Percentiles rank a stretch among this genome's conserved stretches.
Conservation (phyloP, 2,113 vertebrate genomes). For the Strix aluco region DNA sequence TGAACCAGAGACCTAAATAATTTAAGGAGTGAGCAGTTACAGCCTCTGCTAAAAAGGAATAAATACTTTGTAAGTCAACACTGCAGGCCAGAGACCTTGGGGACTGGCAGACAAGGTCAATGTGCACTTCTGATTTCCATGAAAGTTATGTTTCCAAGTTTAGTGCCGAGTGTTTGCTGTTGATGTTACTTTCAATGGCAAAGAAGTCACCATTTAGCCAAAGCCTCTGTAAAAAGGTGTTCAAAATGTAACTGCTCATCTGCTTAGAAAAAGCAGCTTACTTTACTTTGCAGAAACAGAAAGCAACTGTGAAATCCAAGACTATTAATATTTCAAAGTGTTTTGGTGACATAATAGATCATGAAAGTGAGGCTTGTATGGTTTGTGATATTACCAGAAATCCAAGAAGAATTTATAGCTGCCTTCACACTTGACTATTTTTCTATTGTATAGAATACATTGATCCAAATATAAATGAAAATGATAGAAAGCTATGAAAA, state of each 20-base stretch:
- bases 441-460: background rate
- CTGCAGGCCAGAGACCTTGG: background rate
- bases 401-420: conserved; percentile 30
- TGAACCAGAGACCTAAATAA: background rate
- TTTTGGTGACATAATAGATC: conserved; percentile 47
- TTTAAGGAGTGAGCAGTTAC: background rate
- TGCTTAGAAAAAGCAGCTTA: background rate
- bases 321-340: conserved; percentile 56
- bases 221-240: conserved; percentile 9
- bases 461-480: conserved; percentile 42
- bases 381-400: conserved; percentile 30
- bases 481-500: background rate
- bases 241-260: background rate
- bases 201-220: background rate
- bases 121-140: background rate
- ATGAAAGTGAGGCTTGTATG: background rate
- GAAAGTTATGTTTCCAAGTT: background rate
- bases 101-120: background rate
- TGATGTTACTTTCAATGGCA: background rate
- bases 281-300: conserved; percentile 5
- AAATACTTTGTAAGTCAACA: background rate
- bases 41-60: background rate
- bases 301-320: conserved; percentile 25
- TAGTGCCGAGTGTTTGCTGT: background rate
- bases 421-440: background rate